Evolutionary conservation across 1,140 invertebrate genomes (phyloP).

Genomic region (Helicorthomorpha holstii): DNA sequence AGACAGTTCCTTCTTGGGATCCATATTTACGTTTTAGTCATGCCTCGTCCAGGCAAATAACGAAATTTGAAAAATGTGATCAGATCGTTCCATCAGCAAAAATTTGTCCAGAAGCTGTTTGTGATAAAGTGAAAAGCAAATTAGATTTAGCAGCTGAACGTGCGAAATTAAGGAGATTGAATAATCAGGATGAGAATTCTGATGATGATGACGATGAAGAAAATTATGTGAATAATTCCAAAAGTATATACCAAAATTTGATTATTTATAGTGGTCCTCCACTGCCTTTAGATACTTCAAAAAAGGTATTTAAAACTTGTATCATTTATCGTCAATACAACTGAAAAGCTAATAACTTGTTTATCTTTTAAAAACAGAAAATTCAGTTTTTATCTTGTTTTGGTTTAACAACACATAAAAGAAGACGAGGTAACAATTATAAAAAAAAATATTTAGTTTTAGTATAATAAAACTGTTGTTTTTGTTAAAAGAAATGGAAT

Average conservation of each 20-base stretch:
- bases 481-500: constrained; percentile 11
- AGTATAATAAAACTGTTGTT: neutral
- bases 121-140: constrained; percentile 1
- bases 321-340: neutral
- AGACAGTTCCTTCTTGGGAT: too few species aligned
- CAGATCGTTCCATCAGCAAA: neutral
- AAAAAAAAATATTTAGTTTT: neutral
- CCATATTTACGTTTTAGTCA: too few species aligned
- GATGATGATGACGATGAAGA: constrained; percentile 12
- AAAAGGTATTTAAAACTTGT: constrained; percentile 1
- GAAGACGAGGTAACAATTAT: constrained; percentile 2
- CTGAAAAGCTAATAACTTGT: neutral
- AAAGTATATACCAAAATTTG: neutral
- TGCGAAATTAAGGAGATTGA: neutral
- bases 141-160: constrained; percentile 9
- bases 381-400: constrained; percentile 11
- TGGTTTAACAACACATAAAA: constrained; percentile 12
- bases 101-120: neutral
- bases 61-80: too few species aligned
- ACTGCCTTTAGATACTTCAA: constrained; percentile 9
- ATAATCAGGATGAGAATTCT: constrained; percentile 3
- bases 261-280: constrained; percentile 12
- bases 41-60: too few species aligned
- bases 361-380: constrained; percentile 5
- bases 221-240: neutral